A percentile compares a stretch with the other conserved stretches of the same genome.
Evolutionary conservation across 2,888 invertebrate genomes (phyloP).

Genomic region (Phengaris alcon): DNA sequence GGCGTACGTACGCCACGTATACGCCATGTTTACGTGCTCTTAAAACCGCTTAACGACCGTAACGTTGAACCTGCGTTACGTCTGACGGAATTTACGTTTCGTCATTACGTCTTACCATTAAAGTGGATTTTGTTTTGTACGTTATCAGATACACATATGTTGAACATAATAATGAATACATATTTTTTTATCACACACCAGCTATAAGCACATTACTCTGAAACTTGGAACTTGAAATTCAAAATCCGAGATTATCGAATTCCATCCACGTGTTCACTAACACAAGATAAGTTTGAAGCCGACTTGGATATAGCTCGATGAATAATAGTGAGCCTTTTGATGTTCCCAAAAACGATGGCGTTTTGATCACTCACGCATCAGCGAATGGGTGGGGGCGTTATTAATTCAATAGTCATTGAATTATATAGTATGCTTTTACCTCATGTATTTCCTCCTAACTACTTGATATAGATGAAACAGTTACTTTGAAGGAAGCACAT

Average conservation of each 20-base stretch:
- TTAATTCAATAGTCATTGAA: conserved; percentile 30
- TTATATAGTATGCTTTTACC: neutral
- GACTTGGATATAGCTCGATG: conserved; percentile 14
- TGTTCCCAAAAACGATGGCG: conserved; percentile 34
- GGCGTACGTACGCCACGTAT: conserved; percentile 37
- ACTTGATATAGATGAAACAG: neutral
- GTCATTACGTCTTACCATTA: neutral
- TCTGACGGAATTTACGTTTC: neutral
- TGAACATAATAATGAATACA: no score
- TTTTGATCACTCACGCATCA: conserved; percentile 31
- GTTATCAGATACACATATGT: no score
- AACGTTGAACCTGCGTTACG: conserved; percentile 13
- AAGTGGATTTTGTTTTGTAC: neutral
- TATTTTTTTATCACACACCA: neutral
- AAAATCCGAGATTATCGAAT: conserved; percentile 15
- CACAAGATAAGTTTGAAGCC: conserved; percentile 27
- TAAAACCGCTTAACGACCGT: conserved; percentile 27
- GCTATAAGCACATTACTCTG: neutral
- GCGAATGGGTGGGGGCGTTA: conserved; percentile 29
- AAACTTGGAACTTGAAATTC: neutral
- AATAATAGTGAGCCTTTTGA: conserved; percentile 32
- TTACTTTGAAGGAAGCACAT: neutral
- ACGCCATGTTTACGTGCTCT: conserved; percentile 20
- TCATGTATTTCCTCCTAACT: neutral
- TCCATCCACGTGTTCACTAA: neutral